Conservation (phyloP, 2,113 vertebrate genomes). For the Tragelaphus scriptus region DNA sequence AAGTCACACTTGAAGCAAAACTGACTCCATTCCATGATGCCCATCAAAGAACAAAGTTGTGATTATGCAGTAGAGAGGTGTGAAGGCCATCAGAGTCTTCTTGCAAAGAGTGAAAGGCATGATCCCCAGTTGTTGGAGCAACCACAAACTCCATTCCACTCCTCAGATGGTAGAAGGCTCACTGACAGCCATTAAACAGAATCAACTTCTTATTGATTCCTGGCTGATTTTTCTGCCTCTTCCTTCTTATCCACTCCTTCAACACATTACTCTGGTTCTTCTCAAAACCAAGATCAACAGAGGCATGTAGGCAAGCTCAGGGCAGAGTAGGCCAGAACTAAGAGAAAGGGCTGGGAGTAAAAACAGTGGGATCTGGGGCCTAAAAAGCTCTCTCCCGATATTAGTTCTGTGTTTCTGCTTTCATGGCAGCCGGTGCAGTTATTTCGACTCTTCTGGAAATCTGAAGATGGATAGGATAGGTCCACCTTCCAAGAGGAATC, state of each 20-base stretch:
- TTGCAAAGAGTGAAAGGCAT: background rate
- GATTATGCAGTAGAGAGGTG: background rate
- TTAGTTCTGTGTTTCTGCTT: background rate
- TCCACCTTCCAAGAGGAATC: background rate
- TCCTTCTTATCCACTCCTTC: background rate
- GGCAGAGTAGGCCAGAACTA: background rate
- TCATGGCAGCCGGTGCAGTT: background rate
- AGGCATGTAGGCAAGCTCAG: background rate
- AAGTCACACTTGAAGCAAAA: background rate
- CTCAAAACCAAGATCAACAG: background rate
- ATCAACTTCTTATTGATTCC: background rate
- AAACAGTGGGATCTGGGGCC: background rate
- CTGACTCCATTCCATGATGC: background rate
- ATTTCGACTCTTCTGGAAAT: background rate
- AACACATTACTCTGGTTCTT: background rate
- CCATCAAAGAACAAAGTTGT: background rate
- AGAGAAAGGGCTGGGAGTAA: background rate
- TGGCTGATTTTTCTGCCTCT: background rate
- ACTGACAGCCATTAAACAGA: background rate
- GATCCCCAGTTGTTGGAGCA: background rate
- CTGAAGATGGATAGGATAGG: background rate
- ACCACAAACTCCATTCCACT: background rate
- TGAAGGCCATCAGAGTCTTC: background rate
- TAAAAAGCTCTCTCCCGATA: background rate
- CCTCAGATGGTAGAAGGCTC: background rate